Evolutionary conservation across 2,888 invertebrate genomes (phyloP), one percentile per base, ranked within the genome.

Genomic region (Augiades crinisus): DNA sequence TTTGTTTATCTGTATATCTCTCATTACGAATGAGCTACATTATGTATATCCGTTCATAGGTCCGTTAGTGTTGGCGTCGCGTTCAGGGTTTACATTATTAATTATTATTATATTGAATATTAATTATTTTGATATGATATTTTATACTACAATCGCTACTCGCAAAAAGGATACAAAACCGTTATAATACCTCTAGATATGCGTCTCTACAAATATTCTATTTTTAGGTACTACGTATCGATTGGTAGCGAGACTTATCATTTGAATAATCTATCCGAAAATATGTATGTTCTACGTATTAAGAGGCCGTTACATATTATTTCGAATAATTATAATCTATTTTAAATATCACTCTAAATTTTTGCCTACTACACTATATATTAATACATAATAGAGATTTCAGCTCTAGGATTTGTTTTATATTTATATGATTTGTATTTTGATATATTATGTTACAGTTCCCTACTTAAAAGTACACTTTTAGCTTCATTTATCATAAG

Each of bases 231-330:
- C 52, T 56, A 38, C 3, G 38, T 50, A 54, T 53, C 34, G 47
- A 57, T 61, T 62, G 61, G 65, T 60, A 68, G 64, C 63, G 57
- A 63, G 54, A 65, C 67, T 62, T 68, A 61, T 68, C 59, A 64
- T 67, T 70, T 57, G 62, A 74, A 79, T 70, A 78, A 73, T 78
- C 83, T 84, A 85, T 85, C 79, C 74, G 81, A 84, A 84, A 82
- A 84, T 84, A 81, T 78, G 67, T 62, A 69, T 70, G 67, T 52
- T 65, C 67, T 76, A 72, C 62, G 59, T 67, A 62, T 57, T 63
- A 64, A 69, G 72, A 79, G 81, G 76, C 74, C 75, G 65, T 72
- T 73, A 63, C 62, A 68, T 70, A 67, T 66, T 33, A 47, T 46
- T 54, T 54, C 36, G 34, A 41, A 45, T 55, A 59, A 53, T 47